Base-by-base conservation (phyloP, 2,113 vertebrate genomes). In the Takifugu flavidus region DNA sequence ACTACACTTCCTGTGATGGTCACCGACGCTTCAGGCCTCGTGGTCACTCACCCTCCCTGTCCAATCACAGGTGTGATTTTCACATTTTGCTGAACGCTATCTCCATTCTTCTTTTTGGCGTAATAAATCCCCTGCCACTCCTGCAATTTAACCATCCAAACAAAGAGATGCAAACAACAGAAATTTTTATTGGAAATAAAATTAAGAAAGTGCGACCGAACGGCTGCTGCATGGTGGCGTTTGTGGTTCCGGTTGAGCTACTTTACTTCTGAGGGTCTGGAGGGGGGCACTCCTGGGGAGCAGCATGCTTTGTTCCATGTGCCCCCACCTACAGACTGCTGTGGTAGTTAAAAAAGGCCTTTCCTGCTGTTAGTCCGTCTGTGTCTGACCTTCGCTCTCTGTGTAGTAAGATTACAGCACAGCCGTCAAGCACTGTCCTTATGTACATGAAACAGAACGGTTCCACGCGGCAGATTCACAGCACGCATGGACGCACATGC, bases 41-140 rank as follows among this genome's bases (percentile, higher is more conserved):
- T 20, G 20, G 54, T 44, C 45, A 90, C 96, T 94, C 80, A 99
- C 96, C 97, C 96, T 88, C 96, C 96, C 93, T 98, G 96, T 88
- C 97, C 97, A 20, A 94, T 53, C 69, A 99, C 94, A 94, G 97
- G 97, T 76, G 95, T 90, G 87, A 98, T 96, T 91, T 94, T 99
- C 94, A 97, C 94, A 93, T 95, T 98, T 91, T 98, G 97, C 71
- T 96, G 95, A 76, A 96, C 71, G 60, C 90, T 94, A 67, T 99
- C 96, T 87, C 97, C 97, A 0, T 95, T 95, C 89, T 96, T 98
- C 91, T 96, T 97, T 90, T 92, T 95, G 86, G 93, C 89, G 74
- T 94, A 93, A 90, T 96, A 96, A 86, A 95, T 90, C 88, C 96
- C 97, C 92, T 98, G 94, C 95, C 97, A 99, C 85, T 98, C 96